Evolutionary conservation across 2,888 invertebrate genomes (phyloP).

Genomic region (Lagria hirta): DNA sequence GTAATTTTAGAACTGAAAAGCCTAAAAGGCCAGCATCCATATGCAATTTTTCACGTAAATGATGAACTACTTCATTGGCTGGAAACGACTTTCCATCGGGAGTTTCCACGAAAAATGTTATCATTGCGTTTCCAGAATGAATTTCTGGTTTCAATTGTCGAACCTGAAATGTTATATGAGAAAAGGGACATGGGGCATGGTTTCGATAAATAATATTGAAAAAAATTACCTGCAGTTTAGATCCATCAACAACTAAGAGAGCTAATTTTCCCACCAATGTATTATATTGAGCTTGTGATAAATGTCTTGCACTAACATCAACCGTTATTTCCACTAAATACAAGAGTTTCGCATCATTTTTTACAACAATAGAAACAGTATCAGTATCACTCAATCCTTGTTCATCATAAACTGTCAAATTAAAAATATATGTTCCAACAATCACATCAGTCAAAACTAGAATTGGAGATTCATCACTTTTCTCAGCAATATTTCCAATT

Average conservation of each 20-base stretch:
- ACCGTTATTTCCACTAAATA: conserved; percentile 81
- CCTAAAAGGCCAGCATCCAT: conserved; percentile 70
- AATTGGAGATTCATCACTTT: conserved; percentile 73
- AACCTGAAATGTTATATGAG: conserved; percentile 40
- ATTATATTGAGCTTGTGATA: conserved; percentile 72
- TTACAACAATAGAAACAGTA: conserved; percentile 81
- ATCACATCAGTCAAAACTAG: conserved; percentile 81
- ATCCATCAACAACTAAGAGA: conserved; percentile 73
- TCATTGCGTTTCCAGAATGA: conserved; percentile 56
- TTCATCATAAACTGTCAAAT: conserved; percentile 85
- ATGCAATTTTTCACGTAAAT: conserved; percentile 67
- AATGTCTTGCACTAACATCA: conserved; percentile 69
- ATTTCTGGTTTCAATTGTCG: conserved; percentile 56
- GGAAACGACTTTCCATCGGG: conserved; percentile 53
- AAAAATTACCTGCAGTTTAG: conserved; percentile 57
- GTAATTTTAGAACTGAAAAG: conserved; percentile 73
- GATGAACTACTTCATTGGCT: conserved; percentile 66
- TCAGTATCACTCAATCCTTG: conserved; percentile 83
- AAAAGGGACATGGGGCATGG: conserved; percentile 3
- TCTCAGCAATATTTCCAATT: conserved; percentile 73
- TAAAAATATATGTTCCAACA: conserved; percentile 85
- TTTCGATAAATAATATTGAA: no score
- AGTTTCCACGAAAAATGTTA: conserved; percentile 55
- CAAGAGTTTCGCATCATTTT: conserved; percentile 71
- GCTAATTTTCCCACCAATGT: conserved; percentile 79